Evolutionary conservation across 1,140 invertebrate species (phyloP).

Genomic region (Thalassaphorura encarpata): DNA sequence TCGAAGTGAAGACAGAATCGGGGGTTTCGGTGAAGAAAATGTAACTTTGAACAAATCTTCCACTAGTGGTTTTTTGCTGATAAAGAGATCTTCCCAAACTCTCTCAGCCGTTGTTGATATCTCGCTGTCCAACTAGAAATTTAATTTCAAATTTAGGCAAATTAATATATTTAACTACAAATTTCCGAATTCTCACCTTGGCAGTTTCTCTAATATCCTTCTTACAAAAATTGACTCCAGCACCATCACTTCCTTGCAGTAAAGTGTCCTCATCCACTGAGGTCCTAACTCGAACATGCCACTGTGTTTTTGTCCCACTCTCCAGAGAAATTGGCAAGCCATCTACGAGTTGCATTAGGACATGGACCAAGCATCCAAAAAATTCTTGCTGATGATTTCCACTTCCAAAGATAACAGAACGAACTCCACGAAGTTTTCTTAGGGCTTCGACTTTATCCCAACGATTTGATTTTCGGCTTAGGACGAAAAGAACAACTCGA

Average conservation of each 20-base stretch:
- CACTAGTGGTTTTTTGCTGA: constrained; percentile 89
- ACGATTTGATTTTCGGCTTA: constrained; percentile 74
- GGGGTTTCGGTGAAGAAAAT: constrained; percentile 55
- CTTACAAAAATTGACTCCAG: no score
- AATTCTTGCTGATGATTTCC: constrained; percentile 92
- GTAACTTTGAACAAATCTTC: constrained; percentile 87
- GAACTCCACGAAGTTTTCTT: constrained; percentile 77
- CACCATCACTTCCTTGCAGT: constrained; percentile 55
- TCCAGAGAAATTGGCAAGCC: constrained; percentile 45
- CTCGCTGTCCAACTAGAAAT: constrained; percentile 31
- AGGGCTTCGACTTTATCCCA: constrained; percentile 84
- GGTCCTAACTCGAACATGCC: constrained; percentile 54
- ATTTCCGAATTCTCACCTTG: constrained; percentile 37
- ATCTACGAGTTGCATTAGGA: constrained; percentile 27
- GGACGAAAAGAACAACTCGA: constrained; percentile 80
- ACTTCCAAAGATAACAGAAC: constrained; percentile 58
- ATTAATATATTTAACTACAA: neutral
- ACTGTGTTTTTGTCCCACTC: constrained; percentile 66
- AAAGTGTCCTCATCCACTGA: neutral
- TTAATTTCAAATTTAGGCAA: no score
- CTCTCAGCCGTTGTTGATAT: constrained; percentile 59
- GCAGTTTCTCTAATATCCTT: constrained; percentile 65
- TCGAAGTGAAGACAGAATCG: constrained; percentile 60
- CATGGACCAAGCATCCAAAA: constrained; percentile 80
- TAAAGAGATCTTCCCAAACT: constrained; percentile 95